Percentiles rank a stretch among this genome's conserved stretches.
Conservation (phyloP, 2,888 invertebrate genomes). For the Blastobasis lacticolella region DNA sequence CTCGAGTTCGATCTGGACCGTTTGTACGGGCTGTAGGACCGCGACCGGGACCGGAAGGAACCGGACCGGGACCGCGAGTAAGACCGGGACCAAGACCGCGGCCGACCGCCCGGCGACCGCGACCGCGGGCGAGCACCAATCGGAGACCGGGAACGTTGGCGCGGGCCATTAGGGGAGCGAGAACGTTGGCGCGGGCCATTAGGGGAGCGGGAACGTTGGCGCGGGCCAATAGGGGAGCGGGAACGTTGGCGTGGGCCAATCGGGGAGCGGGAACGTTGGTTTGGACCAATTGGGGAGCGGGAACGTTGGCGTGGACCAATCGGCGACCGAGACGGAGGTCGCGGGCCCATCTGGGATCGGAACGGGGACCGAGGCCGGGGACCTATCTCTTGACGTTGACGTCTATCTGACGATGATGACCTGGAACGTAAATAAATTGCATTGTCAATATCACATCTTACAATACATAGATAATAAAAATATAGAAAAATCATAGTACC, state of each 20-base stretch:
- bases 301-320: slow-evolving; percentile 37
- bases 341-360: slow-evolving; percentile 37
- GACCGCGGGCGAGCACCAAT: slow-evolving; percentile 31
- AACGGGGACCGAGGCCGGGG: slow-evolving; percentile 27
- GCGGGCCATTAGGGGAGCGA: slow-evolving; percentile 28
- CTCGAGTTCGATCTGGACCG: slow-evolving; percentile 42
- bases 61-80: slow-evolving; percentile 37
- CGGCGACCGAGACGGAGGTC: slow-evolving; percentile 21
- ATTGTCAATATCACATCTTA: neutral
- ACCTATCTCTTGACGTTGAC: slow-evolving; percentile 33
- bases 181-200: slow-evolving; percentile 31
- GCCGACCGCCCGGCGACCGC: slow-evolving; percentile 28
- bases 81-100: slow-evolving; percentile 34
- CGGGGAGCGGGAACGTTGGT: slow-evolving; percentile 29
- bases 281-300: slow-evolving; percentile 23
- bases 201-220: slow-evolving; percentile 28
- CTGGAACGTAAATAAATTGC: slow-evolving; percentile 21
- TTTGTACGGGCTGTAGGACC: slow-evolving; percentile 46
- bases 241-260: slow-evolving; percentile 31
- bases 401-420: slow-evolving; percentile 27
- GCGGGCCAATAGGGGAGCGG: slow-evolving; percentile 29
- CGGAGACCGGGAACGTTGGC: slow-evolving; percentile 29
- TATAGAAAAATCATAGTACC: slow-evolving; percentile 27
- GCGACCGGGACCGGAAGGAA: slow-evolving; percentile 28
- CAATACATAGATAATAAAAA: neutral